phyloP scores from a whole-genome alignment of 2,888 invertebrate species.

The Nineta flava region DNA sequence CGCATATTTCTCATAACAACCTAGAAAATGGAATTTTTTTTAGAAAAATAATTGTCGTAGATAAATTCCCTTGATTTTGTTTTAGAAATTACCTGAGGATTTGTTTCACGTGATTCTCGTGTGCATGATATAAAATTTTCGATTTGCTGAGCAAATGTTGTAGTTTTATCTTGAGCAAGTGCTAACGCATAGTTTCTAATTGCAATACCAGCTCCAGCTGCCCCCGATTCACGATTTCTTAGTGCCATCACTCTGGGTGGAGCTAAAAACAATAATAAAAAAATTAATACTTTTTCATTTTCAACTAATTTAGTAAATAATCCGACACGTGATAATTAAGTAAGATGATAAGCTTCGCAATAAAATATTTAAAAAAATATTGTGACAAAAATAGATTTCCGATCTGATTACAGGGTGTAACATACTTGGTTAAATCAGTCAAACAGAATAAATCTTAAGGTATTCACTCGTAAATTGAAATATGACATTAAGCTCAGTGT shows the following conservation, averaged over 20 bases:
- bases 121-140: constrained; percentile 90
- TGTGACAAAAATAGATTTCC: too few species aligned
- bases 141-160: constrained; percentile 83
- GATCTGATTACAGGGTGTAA: too few species aligned
- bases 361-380: too few species aligned
- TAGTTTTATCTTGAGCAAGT: constrained; percentile 67
- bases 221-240: constrained; percentile 38
- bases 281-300: neutral
- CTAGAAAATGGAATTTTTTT: constrained; percentile 18
- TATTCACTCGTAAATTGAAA: too few species aligned
- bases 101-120: constrained; percentile 72
- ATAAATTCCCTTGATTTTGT: neutral
- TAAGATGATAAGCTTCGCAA: too few species aligned
- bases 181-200: constrained; percentile 65
- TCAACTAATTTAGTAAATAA: too few species aligned
- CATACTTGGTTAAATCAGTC: too few species aligned
- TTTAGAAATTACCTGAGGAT: constrained; percentile 43
- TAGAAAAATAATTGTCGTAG: neutral
- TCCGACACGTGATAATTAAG: too few species aligned
- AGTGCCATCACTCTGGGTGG: constrained; percentile 60
- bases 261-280: constrained; percentile 34
- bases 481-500: too few species aligned
- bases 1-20: constrained; percentile 81
- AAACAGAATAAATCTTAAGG: too few species aligned
- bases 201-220: constrained; percentile 50